These are phyloP conservation scores for Trachops cirrhosus DNA, from an alignment of 2,797 vertebrate genomes.

Conservation along the genomic window DNA sequence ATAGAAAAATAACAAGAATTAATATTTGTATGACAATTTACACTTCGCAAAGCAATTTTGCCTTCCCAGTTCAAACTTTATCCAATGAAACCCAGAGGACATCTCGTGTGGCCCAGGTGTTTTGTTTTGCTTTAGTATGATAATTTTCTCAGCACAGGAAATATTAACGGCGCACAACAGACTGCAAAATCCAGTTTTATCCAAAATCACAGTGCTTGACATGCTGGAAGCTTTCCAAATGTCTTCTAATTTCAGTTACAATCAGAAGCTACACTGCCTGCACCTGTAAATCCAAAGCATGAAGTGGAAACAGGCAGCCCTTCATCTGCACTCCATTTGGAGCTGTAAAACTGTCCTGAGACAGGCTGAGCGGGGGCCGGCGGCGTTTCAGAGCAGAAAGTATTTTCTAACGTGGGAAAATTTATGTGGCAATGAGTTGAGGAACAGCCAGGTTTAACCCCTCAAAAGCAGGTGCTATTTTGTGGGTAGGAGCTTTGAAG, in stretches of 20 bases:
- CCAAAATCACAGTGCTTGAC: constrained; percentile 70
- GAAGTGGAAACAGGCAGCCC: constrained; percentile 74
- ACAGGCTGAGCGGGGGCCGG: neutral
- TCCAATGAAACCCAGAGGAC: constrained; percentile 9
- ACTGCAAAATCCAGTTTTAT: constrained; percentile 79
- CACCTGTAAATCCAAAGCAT: constrained; percentile 77
- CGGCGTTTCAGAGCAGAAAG: constrained; percentile 11
- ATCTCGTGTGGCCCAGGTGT: constrained; percentile 56
- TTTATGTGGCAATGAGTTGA: neutral
- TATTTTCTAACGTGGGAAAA: constrained; percentile 2
- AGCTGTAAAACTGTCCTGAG: constrained; percentile 68
- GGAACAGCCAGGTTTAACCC: neutral
- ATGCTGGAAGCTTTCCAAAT: constrained; percentile 69
- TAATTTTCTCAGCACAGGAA: constrained; percentile 74
- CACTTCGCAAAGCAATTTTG: neutral
- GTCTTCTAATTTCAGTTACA: constrained; percentile 76
- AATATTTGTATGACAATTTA: neutral
- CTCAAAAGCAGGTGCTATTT: constrained; percentile 56
- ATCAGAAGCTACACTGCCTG: constrained; percentile 68
- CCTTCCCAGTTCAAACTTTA: neutral
- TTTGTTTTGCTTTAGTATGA: constrained; percentile 39
- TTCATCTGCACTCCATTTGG: constrained; percentile 54
- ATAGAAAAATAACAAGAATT: neutral
- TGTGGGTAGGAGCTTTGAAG: constrained; percentile 19
- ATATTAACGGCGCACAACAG: constrained; percentile 68